These are phyloP conservation scores for Caenorhabditis virilis DNA, from an alignment of 2,888 invertebrate species.

Conservation along the genomic window DNA sequence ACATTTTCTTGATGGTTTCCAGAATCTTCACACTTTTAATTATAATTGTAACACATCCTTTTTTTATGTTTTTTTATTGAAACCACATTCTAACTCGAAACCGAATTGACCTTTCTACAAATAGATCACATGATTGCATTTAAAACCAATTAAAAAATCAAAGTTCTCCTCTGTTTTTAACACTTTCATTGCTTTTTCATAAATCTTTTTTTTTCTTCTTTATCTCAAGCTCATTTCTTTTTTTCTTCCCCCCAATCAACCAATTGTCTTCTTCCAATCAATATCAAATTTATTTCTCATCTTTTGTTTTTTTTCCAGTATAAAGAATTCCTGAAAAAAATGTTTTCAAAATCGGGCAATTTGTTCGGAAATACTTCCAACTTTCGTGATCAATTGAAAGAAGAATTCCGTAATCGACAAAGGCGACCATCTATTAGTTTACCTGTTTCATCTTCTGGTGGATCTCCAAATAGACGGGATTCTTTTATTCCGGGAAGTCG, in stretches of 20 bases:
- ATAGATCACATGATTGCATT: too few relatives aligned
- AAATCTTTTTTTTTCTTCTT: not conserved
- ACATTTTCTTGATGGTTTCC: too few relatives aligned
- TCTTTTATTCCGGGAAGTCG: conserved; percentile 22
- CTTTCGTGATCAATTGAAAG: conserved; percentile 19
- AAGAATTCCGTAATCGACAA: conserved; percentile 6
- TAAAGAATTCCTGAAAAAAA: conserved; percentile 10
- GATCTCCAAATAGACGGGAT: conserved; percentile 33
- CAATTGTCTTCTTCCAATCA: not conserved
- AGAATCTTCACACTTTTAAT: too few relatives aligned
- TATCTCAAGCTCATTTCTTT: conserved; percentile 1
- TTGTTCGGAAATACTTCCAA: conserved; percentile 40
- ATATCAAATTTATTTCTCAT: too few relatives aligned
- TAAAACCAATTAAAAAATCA: too few relatives aligned
- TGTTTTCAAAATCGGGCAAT: conserved; percentile 52
- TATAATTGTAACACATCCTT: too few relatives aligned
- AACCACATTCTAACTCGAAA: too few relatives aligned
- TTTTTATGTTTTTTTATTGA: too few relatives aligned
- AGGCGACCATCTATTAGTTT: conserved; percentile 3
- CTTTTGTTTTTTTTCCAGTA: conserved; percentile 5
- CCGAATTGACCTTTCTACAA: too few relatives aligned
- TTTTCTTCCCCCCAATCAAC: not conserved
- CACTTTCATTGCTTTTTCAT: too few relatives aligned
- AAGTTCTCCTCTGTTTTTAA: too few relatives aligned
- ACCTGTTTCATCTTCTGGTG: too few relatives aligned